phyloP scores from a whole-genome alignment of 2,797 vertebrate species.

The Heliangelus exortis region DNA sequence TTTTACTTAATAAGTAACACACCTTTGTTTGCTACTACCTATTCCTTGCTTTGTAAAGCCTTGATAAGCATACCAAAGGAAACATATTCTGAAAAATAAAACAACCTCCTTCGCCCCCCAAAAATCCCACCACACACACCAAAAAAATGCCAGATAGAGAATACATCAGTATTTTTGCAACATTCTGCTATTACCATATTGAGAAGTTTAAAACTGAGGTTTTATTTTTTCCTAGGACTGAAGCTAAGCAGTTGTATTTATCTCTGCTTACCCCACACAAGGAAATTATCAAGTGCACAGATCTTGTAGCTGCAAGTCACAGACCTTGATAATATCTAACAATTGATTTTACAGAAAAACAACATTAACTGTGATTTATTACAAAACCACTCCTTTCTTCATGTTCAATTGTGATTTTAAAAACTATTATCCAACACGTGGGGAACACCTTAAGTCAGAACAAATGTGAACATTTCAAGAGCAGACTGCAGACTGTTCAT shows the following conservation, averaged over 20 bases:
- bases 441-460: neutral
- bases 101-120: fast-evolving
- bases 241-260: neutral
- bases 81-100: neutral
- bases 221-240: neutral
- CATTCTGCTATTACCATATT: neutral
- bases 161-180: neutral
- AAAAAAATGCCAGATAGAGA: neutral
- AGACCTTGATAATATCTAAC: neutral
- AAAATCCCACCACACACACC: neutral
- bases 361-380: neutral
- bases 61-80: neutral
- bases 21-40: neutral
- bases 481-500: neutral
- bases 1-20: neutral
- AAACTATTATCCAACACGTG: neutral
- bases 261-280: neutral
- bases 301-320: neutral
- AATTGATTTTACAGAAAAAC: neutral
- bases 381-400: neutral
- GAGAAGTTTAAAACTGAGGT: neutral
- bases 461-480: neutral
- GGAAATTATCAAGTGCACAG: neutral
- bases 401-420: neutral
- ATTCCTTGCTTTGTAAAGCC: neutral